Evolutionary conservation across 2,888 invertebrate species (phyloP).

Genomic region (Apotomis turbidana): DNA sequence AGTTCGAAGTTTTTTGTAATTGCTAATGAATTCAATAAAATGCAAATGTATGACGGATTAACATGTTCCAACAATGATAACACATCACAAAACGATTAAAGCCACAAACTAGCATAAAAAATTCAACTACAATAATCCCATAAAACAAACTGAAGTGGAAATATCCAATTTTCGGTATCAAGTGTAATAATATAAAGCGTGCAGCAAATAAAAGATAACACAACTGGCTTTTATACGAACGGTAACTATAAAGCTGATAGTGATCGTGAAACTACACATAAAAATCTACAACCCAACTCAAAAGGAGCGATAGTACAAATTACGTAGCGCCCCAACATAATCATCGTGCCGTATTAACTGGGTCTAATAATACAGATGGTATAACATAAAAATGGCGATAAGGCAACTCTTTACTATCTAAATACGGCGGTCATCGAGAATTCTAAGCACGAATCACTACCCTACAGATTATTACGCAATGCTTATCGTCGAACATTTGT

Average conservation of each 20-base stretch:
- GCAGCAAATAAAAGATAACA: slow-evolving; percentile 59
- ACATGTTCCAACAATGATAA: too few relatives aligned
- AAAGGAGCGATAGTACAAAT: slow-evolving; percentile 57
- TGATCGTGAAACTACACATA: slow-evolving; percentile 62
- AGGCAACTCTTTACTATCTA: slow-evolving; percentile 49
- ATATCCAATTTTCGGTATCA: neutral
- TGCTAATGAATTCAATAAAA: too few relatives aligned
- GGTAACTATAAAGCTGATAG: slow-evolving; percentile 62
- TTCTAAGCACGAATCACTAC: slow-evolving; percentile 62
- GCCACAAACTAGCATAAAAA: too few relatives aligned
- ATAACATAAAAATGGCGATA: slow-evolving; percentile 58
- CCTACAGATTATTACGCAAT: slow-evolving; percentile 64
- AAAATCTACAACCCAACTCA: slow-evolving; percentile 65
- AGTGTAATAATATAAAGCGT: slow-evolving; percentile 25
- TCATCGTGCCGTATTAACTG: slow-evolving; percentile 54
- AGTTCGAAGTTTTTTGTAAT: too few relatives aligned
- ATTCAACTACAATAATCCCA: too few relatives aligned
- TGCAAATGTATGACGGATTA: too few relatives aligned
- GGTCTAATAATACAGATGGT: slow-evolving; percentile 55
- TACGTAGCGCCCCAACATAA: slow-evolving; percentile 43
- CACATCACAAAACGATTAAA: too few relatives aligned
- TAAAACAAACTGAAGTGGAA: neutral
- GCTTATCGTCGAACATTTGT: slow-evolving; percentile 54
- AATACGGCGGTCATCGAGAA: slow-evolving; percentile 48
- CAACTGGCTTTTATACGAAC: slow-evolving; percentile 62